Evolutionary conservation across 2,888 invertebrate species (phyloP), one percentile per base, ranked within the genome.

Genomic region (Nesidiocoris tenuis): DNA sequence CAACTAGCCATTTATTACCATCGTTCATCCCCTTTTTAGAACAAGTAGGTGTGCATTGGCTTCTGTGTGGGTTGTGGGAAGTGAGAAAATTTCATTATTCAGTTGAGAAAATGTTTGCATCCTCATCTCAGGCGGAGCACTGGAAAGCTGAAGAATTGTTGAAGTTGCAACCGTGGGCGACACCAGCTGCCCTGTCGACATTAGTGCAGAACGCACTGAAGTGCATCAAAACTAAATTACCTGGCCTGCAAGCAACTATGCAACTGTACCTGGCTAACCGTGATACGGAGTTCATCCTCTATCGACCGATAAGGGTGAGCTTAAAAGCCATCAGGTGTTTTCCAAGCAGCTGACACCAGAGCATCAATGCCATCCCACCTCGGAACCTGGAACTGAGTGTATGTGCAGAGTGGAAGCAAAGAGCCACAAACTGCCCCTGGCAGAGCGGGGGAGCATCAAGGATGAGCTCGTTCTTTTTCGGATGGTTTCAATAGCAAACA

Each of bases 261-360:
- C 91, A 95, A 79, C 87, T 99, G 0, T 99, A 99, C 84, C 87
- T 99, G 72, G 95, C 98, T 16, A 98, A 98, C 84, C 90, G 92
- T 80, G 98, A 99, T 83, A 98, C 98, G 0, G 98, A 99, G 84
- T 94, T 95, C 81, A 98, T 99, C 81, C 87, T 99, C 9, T 96
- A 98, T 81, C 89, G 96, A 75, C 98, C 98, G 1, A 93, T 98
- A 66, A 90, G 94, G 54, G 72, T 72, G 23, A 84, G 94, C 93
- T 82, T 83, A 85, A n/a, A n/a, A n/a, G n/a, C n/a, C n/a, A 81
- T 75, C 66, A 65, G 70, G 56, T 19, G 66, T 80, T 77, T 54
- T 54, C 7, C n/a, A n/a, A n/a, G n/a, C n/a, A n/a, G n/a, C n/a
- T n/a, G n/a, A n/a, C n/a, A n/a, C n/a, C n/a, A n/a, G n/a, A n/a